phyloP scores from a whole-genome alignment of 2,797 vertebrate species.

The Acridotheres tristis region DNA sequence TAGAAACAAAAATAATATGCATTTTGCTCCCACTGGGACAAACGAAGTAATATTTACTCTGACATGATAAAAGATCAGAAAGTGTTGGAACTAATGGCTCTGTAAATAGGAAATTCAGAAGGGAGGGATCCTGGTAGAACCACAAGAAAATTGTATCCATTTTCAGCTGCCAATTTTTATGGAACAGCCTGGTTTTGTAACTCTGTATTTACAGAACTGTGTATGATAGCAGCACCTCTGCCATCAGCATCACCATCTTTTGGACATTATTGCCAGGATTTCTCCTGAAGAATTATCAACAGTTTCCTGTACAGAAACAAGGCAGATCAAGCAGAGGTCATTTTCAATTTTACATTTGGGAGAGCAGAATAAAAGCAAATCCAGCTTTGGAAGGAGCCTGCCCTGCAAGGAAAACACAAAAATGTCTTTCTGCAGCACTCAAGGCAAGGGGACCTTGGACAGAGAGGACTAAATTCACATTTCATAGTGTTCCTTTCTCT shows the following conservation, averaged over 20 bases:
- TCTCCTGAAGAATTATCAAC: background rate
- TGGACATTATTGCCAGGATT: background rate
- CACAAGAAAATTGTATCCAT: constrained; percentile 48
- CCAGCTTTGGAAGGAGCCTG: background rate
- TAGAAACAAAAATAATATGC: background rate
- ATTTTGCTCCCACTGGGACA: constrained; percentile 53
- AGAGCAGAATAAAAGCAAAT: background rate
- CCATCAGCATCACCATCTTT: background rate
- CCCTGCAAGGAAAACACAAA: background rate
- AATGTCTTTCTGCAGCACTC: rapidly evolving
- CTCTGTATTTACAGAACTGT: background rate
- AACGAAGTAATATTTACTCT: constrained; percentile 68
- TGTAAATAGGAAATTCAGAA: constrained; percentile 51
- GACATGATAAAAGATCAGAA: constrained; percentile 74
- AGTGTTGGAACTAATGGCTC: constrained; percentile 70
- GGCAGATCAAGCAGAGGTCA: background rate
- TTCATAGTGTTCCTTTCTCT: background rate
- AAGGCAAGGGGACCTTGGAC: background rate
- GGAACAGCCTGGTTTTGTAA: background rate
- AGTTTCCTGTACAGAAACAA: background rate
- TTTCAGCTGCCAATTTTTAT: constrained; percentile 44
- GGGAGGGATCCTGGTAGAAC: constrained; percentile 55
- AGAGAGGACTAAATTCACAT: background rate
- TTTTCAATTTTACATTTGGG: background rate
- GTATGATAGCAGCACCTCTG: background rate